These are phyloP conservation scores for Chamaea fasciata DNA, from an alignment of 2,113 vertebrate species.

Conservation along the genomic window DNA sequence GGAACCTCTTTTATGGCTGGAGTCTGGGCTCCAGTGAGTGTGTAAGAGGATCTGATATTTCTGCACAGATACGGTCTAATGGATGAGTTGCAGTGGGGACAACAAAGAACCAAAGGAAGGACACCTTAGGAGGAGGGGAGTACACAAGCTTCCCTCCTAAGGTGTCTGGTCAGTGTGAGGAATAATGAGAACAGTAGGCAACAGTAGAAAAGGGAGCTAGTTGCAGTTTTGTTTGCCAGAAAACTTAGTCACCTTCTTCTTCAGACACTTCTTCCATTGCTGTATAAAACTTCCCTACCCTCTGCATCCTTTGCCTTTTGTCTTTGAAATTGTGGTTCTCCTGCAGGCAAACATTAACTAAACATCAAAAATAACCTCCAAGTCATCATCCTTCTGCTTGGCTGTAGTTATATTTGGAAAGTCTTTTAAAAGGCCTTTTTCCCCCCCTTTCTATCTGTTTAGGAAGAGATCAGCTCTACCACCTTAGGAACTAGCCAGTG, in stretches of 20 bases:
- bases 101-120: background rate
- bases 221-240: background rate
- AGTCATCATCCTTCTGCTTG: background rate
- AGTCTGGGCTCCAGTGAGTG: background rate
- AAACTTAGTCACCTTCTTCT: background rate
- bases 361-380: background rate
- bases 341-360: background rate
- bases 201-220: background rate
- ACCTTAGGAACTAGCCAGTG: background rate
- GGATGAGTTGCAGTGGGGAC: background rate
- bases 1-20: background rate
- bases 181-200: background rate
- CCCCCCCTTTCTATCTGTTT: accelerated
- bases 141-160: background rate
- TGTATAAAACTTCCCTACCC: background rate
- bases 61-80: background rate
- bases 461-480: background rate
- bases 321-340: background rate
- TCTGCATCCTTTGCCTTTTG: background rate
- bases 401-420: background rate
- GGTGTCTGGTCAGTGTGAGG: background rate
- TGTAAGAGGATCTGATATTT: background rate
- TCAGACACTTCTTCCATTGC: background rate
- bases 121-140: background rate
- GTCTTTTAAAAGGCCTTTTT: background rate